These are phyloP conservation scores for Diploptera punctata DNA, from an alignment of 2,888 invertebrate species.

Conservation along the genomic window DNA sequence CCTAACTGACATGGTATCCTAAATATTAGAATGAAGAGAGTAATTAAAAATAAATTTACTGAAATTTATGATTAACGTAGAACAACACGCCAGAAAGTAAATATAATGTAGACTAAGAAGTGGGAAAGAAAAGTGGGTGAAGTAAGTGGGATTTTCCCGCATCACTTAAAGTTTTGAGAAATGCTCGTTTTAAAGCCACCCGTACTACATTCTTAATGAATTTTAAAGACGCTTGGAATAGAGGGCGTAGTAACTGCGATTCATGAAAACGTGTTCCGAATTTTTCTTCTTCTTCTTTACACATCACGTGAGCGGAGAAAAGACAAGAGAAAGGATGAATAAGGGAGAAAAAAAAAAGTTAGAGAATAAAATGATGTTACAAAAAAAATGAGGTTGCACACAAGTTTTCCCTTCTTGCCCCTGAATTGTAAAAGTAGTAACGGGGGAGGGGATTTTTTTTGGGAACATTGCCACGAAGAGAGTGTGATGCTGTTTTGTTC, in stretches of 20 bases:
- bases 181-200: constrained; percentile 18
- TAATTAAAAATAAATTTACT: too few relatives aligned
- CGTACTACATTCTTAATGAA: constrained; percentile 34
- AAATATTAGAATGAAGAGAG: too few relatives aligned
- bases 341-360: background rate
- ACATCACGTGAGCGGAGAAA: background rate
- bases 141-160: background rate
- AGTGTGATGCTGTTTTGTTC: constrained; percentile 15
- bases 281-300: constrained; percentile 29
- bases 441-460: constrained; percentile 2
- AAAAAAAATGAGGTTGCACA: background rate
- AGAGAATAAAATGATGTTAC: constrained; percentile 27
- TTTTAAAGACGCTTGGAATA: constrained; percentile 34
- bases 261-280: constrained; percentile 35
- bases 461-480: background rate
- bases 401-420: constrained; percentile 8
- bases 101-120: too few relatives aligned
- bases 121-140: background rate
- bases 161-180: constrained; percentile 21
- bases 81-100: too few relatives aligned
- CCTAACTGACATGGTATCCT: too few relatives aligned
- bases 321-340: constrained; percentile 13
- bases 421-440: background rate
- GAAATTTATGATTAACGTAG: too few relatives aligned
- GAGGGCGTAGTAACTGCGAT: constrained; percentile 19